A percentile compares a stretch with the other conserved stretches of the same genome.
phyloP scores from a whole-genome alignment of 1,140 invertebrate genomes.

The Magallana angulata region DNA sequence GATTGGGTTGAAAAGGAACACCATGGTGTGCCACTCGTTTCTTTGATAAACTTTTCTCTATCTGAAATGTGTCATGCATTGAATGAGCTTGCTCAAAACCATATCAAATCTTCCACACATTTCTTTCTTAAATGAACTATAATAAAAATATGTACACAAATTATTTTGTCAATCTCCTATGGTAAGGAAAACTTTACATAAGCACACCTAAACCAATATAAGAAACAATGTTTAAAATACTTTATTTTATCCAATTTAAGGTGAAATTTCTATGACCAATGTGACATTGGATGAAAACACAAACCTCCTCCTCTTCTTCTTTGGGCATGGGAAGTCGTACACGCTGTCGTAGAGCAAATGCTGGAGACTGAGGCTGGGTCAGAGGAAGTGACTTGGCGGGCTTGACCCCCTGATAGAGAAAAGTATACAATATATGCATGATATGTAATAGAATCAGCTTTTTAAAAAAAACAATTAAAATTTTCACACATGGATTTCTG shows the following conservation, averaged over 20 bases:
- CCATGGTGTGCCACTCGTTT: conserved; percentile 40
- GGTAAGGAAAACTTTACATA: no score
- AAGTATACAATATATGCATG: not conserved
- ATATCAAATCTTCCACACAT: not conserved
- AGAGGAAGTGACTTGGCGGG: conserved; percentile 65
- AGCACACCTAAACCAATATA: no score
- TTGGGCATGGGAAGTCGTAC: conserved; percentile 66
- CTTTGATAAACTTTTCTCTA: conserved; percentile 4
- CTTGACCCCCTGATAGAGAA: conserved; percentile 71
- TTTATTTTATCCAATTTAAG: not conserved
- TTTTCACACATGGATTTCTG: no score
- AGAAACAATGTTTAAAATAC: no score
- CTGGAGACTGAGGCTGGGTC: conserved; percentile 75
- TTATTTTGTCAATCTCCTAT: no score
- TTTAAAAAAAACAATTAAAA: no score
- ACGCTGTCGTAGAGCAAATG: conserved; percentile 75
- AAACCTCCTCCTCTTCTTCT: conserved; percentile 63
- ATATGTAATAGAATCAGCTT: no score
- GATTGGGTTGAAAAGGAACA: conserved; percentile 48
- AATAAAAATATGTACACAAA: no score
- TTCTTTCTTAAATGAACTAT: no score
- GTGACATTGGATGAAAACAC: not conserved
- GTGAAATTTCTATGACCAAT: not conserved
- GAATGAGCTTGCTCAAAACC: not conserved
- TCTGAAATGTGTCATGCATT: conserved; percentile 4